phyloP scores from a whole-genome alignment of 2,113 vertebrate genomes.

The Leptobrachium ailaonicum region DNA sequence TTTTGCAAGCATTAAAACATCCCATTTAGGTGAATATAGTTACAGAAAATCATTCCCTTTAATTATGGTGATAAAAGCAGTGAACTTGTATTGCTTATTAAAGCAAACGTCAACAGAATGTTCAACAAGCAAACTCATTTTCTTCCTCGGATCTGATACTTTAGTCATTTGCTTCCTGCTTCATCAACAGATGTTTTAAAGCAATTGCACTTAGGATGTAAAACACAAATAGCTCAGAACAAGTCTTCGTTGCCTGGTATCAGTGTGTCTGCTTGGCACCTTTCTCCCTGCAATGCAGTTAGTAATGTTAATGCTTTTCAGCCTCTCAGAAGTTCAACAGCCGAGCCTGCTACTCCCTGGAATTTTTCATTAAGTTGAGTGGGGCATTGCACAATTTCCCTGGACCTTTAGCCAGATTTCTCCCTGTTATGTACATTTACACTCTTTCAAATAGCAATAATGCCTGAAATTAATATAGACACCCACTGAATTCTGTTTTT shows the following conservation, averaged over 20 bases:
- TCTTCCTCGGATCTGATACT: slow-evolving; percentile 35
- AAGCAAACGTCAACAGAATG: slow-evolving; percentile 45
- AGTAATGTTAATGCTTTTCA: neutral
- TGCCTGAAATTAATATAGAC: neutral
- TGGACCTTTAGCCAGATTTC: neutral
- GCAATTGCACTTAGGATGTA: slow-evolving; percentile 43
- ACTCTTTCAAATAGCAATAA: neutral
- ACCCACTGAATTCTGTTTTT: neutral
- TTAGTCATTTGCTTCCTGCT: slow-evolving; percentile 36
- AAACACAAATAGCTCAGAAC: slow-evolving; percentile 37
- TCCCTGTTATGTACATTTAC: neutral
- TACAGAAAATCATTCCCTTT: slow-evolving; percentile 44
- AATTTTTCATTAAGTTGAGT: slow-evolving; percentile 4
- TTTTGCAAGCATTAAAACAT: slow-evolving; percentile 12
- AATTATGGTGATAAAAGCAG: slow-evolving; percentile 48
- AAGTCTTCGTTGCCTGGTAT: slow-evolving; percentile 10
- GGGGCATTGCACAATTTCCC: neutral
- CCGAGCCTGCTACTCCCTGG: neutral
- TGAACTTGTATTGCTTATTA: slow-evolving; percentile 40
- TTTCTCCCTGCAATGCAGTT: slow-evolving; percentile 42
- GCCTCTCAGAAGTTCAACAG: neutral
- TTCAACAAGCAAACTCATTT: slow-evolving; percentile 38
- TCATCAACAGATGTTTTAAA: slow-evolving; percentile 48
- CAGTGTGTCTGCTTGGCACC: slow-evolving; percentile 28
- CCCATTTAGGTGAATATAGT: slow-evolving; percentile 35